phyloP scores from a whole-genome alignment of 2,888 invertebrate species.

The Venusia cambrica region DNA sequence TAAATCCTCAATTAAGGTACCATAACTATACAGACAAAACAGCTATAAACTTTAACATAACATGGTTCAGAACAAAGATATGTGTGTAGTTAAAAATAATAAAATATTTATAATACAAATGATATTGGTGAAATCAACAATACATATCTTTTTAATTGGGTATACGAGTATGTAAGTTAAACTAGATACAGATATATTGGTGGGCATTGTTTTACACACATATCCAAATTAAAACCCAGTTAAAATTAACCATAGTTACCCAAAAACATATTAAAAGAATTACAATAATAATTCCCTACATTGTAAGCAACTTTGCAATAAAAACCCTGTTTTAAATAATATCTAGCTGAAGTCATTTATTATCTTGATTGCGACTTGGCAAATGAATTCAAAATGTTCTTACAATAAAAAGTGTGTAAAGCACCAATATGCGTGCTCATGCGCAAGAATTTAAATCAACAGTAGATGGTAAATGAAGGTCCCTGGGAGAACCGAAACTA shows the following conservation, averaged over 20 bases:
- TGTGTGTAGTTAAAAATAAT: conserved; percentile 1
- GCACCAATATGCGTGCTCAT: no score
- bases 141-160: no score
- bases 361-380: no score
- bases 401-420: no score
- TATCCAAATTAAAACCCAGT: conserved; percentile 7
- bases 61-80: conserved; percentile 31
- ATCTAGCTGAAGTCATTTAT: conserved; percentile 23
- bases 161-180: no score
- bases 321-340: conserved; percentile 49
- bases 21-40: conserved; percentile 58
- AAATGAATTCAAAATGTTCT: no score
- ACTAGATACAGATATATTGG: conserved; percentile 9
- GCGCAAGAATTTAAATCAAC: no score
- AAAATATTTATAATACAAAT: background rate
- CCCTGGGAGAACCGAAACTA: no score
- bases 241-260: conserved; percentile 24
- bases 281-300: conserved; percentile 23
- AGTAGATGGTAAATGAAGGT: no score
- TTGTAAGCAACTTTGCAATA: conserved; percentile 16
- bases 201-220: conserved; percentile 6
- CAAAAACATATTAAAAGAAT: conserved; percentile 19
- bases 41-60: conserved; percentile 58
- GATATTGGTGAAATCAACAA: no score
- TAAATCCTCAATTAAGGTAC: conserved; percentile 49